Percentiles rank a stretch among this genome's conserved stretches.
Conservation (phyloP, 2,797 vertebrate genomes). For the Rousettus madagascariensis region DNA sequence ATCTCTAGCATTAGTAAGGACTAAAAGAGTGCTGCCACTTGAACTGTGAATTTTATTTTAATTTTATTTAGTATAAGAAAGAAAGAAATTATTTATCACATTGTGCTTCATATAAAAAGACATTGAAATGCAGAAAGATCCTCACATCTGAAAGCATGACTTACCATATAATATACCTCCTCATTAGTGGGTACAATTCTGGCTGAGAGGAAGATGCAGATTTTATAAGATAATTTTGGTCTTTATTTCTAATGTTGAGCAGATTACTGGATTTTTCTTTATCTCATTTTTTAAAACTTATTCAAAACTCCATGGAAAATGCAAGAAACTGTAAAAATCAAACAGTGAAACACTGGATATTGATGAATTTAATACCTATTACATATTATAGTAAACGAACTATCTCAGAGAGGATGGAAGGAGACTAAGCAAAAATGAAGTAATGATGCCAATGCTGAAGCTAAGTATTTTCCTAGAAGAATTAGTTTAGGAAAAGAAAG, state of each 20-base stretch:
- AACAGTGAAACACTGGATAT: not conserved
- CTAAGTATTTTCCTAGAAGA: constrained; percentile 36
- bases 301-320: not conserved
- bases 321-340: not conserved
- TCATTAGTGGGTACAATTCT: not conserved
- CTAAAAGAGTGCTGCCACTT: not conserved
- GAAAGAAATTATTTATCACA: not conserved
- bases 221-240: constrained; percentile 40
- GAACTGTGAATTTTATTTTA: not conserved
- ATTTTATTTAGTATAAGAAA: not conserved
- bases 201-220: not conserved
- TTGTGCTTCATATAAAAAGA: constrained; percentile 10
- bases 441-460: not conserved
- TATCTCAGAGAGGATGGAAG: not conserved
- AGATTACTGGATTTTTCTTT: not conserved
- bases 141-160: not conserved
- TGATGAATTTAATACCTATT: not conserved
- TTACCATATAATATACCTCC: not conserved
- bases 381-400: not conserved
- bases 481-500: constrained; percentile 23
- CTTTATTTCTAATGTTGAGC: not conserved
- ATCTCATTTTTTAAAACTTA: not conserved
- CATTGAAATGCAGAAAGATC: not conserved
- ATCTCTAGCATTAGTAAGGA: not conserved
- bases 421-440: constrained; percentile 18